Base-by-base conservation (phyloP, 1,140 invertebrate species). In the Zaprionus nigranus region DNA sequence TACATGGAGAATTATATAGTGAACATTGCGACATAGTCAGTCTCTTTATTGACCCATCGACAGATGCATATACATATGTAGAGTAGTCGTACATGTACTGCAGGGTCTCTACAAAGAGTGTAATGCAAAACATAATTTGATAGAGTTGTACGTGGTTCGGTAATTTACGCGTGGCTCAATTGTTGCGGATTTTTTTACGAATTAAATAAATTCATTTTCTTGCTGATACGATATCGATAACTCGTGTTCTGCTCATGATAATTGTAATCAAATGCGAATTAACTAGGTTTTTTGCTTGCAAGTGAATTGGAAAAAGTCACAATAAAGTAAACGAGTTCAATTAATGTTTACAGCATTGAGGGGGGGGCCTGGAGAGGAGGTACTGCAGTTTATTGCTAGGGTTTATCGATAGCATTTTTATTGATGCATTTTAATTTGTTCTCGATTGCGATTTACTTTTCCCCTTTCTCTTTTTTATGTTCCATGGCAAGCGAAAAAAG, bases 381-480 rank as follows among this genome's bases (percentile, higher is more conserved):
- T 17, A 9, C 7, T 46, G 7, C 15, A 40, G 5, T n/a, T n/a
- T 40, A 46, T 46, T 46, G 40, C n/a, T 17, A n/a, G 9, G 40
- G 6, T 46, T 46, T 46, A 46, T 46, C 40, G 40, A 46, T 46
- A 46, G 40, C 40, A 46, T 17, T 46, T 46, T 46, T 46, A 46
- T 17, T 46, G 40, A 17, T 46, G 40, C 40, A 46, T 46, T 46
- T 17, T 9, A 46, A 46, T 46, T 46, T 46, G 40, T 46, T 17
- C 40, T 9, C 40, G 40, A 46, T 46, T 46, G 40, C 15, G 15
- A 46, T 17, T 46, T 46, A 5, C n/a, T 43, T 17, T 46, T n/a
- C 38, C 38, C 38, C 38, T 6, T 40, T 40, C 15, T 40, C 38
- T 2, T 43, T 43, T 43, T n/a, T 43, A 15, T n/a, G 5, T 7